These are phyloP conservation scores for Caenorhabditis sulstoni DNA, from an alignment of 2,888 invertebrate species.

Conservation along the genomic window DNA sequence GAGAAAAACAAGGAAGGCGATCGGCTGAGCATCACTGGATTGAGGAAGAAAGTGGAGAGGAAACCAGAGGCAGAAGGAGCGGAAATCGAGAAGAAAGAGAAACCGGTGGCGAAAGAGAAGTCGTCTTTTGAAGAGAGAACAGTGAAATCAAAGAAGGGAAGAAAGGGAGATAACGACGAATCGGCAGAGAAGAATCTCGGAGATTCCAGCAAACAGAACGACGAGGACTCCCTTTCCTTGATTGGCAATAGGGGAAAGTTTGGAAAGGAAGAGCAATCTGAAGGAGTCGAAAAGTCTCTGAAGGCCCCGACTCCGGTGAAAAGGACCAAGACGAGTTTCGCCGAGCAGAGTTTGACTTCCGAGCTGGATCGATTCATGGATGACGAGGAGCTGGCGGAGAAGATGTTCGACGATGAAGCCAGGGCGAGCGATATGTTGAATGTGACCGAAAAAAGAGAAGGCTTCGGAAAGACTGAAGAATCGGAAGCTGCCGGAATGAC, in stretches of 20 bases:
- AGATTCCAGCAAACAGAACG: not conserved
- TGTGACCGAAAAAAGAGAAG: constrained; percentile 17
- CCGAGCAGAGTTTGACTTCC: constrained; percentile 56
- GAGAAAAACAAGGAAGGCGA: constrained; percentile 46
- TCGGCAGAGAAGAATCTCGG: constrained; percentile 17
- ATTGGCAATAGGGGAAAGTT: constrained; percentile 32
- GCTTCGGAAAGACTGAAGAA: constrained; percentile 1
- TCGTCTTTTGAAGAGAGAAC: constrained; percentile 47
- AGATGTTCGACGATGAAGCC: constrained; percentile 30
- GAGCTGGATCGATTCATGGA: constrained; percentile 44
- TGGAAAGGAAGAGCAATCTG: constrained; percentile 17
- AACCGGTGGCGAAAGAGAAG: constrained; percentile 23
- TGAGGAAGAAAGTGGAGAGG: constrained; percentile 46
- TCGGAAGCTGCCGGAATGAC: constrained; percentile 11
- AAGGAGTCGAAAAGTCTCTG: constrained; percentile 29
- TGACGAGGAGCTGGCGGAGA: constrained; percentile 45
- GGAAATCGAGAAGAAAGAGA: constrained; percentile 23
- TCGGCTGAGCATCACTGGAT: constrained; percentile 35
- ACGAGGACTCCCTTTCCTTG: constrained; percentile 17
- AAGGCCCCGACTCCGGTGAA: constrained; percentile 23
- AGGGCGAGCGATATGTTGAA: constrained; percentile 20
- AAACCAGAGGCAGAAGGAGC: constrained; percentile 21
- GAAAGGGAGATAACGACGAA: constrained; percentile 2
- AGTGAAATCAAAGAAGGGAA: constrained; percentile 25
- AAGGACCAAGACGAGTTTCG: constrained; percentile 38